These are phyloP conservation scores for Cecidostiba fungosa DNA, from an alignment of 2,888 invertebrate genomes.

Conservation along the genomic window DNA sequence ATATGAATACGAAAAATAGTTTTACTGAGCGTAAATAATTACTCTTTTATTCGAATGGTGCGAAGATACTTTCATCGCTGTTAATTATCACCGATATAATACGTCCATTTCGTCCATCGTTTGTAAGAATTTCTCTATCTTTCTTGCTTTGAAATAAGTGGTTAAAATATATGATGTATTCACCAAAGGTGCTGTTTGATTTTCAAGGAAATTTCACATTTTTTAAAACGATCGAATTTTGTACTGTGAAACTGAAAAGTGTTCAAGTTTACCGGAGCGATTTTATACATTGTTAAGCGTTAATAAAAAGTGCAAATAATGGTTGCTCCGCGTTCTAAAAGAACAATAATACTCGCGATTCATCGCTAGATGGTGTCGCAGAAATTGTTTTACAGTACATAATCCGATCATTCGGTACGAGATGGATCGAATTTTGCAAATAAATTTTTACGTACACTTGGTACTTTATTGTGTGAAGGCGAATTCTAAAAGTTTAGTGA, in stretches of 20 bases:
- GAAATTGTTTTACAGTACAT: constrained; percentile 46
- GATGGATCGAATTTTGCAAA: constrained; percentile 65
- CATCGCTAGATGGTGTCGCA: not conserved
- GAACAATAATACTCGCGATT: constrained; percentile 30
- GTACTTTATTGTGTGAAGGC: constrained; percentile 65
- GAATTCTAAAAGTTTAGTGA: constrained; percentile 22
- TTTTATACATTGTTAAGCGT: constrained; percentile 54
- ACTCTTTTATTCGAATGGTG: constrained; percentile 62
- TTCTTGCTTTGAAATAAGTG: constrained; percentile 43
- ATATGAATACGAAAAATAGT: constrained; percentile 13
- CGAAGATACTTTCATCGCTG: constrained; percentile 61
- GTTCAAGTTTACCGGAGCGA: not conserved
- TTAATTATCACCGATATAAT: constrained; percentile 61
- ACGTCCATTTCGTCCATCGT: constrained; percentile 65
- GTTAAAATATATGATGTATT: constrained; percentile 39
- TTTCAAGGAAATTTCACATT: constrained; percentile 56
- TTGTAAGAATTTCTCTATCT: constrained; percentile 60
- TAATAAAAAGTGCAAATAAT: constrained; percentile 31
- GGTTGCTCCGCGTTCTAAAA: constrained; percentile 15
- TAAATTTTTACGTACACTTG: constrained; percentile 67
- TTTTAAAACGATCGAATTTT: constrained; percentile 50
- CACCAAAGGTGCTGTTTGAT: constrained; percentile 43
- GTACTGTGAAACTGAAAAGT: constrained; percentile 27
- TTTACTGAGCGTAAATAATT: constrained; percentile 31
- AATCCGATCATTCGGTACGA: constrained; percentile 44